These are phyloP conservation scores for Formicarius rufipectus DNA, from an alignment of 2,113 vertebrate species.

Conservation along the genomic window DNA sequence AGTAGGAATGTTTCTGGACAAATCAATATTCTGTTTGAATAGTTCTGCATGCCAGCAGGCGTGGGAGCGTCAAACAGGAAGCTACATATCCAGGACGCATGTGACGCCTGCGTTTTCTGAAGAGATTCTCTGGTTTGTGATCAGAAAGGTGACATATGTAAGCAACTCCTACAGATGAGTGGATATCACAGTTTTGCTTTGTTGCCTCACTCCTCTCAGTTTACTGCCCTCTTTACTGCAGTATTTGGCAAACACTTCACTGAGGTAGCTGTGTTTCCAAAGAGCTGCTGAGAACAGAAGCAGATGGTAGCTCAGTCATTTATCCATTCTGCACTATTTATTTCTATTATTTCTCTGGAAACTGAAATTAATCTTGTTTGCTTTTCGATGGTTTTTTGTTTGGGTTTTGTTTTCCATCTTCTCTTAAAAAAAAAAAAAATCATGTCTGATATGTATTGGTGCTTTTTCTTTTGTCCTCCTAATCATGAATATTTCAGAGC, in stretches of 20 bases:
- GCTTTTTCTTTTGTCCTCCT: not conserved
- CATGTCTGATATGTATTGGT: not conserved
- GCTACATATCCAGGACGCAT: not conserved
- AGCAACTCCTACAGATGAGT: not conserved
- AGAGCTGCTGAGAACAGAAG: not conserved
- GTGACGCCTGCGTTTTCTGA: not conserved
- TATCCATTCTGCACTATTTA: not conserved
- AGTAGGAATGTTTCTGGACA: not conserved
- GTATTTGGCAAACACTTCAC: not conserved
- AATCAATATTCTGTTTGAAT: not conserved
- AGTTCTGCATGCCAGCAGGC: not conserved
- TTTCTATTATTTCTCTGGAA: conserved; percentile 18
- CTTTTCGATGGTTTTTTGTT: too few relatives aligned
- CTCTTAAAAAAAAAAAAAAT: not conserved
- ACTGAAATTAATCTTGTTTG: not conserved
- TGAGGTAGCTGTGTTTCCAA: not conserved
- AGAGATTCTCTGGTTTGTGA: not conserved
- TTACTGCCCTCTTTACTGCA: not conserved
- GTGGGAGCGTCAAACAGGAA: not conserved
- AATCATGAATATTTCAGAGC: not conserved
- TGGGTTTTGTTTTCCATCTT: too few relatives aligned
- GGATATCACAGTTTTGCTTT: not conserved
- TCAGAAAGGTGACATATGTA: not conserved
- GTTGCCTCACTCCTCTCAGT: not conserved
- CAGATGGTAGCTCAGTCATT: conserved; percentile 6